Conservation (phyloP, 2,113 vertebrate species). For the Campylorhamphus procurvoides region DNA sequence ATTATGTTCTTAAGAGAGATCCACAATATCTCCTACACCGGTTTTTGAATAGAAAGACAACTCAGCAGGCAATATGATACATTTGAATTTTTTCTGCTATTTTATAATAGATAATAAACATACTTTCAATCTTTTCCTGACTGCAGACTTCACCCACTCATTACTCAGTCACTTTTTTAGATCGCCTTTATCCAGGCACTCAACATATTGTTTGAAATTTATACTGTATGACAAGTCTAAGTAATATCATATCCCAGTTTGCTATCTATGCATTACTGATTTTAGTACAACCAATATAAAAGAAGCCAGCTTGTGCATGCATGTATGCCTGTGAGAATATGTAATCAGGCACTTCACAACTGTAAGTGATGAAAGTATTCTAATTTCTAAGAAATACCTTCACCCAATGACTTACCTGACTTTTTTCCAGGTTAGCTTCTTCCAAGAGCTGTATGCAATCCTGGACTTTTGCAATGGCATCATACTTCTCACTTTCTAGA, state of each 20-base stretch:
- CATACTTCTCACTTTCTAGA: conserved; percentile 84
- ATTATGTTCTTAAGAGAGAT: not conserved
- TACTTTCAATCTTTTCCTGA: not conserved
- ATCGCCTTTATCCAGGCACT: not conserved
- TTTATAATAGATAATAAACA: not conserved
- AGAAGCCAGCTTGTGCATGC: not conserved
- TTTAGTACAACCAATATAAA: not conserved
- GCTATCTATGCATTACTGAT: not conserved
- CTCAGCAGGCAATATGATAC: not conserved
- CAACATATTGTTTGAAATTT: not conserved
- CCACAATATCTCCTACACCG: not conserved
- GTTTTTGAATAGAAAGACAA: not conserved
- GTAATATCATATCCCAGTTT: not conserved
- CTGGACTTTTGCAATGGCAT: conserved; percentile 82
- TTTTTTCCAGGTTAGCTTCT: conserved; percentile 88
- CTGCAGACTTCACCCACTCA: not conserved
- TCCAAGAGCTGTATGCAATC: conserved; percentile 87
- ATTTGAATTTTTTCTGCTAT: not conserved
- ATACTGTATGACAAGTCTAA: not conserved
- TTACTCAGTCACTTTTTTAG: not conserved
- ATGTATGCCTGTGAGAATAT: not conserved
- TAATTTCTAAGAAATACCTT: not conserved
- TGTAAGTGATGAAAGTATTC: not conserved
- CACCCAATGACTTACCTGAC: conserved; percentile 77
- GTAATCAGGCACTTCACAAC: not conserved